Evolutionary conservation across 1,140 invertebrate genomes (phyloP), one percentile per base, ranked within the genome.

Genomic region (Lycorma delicatula): DNA sequence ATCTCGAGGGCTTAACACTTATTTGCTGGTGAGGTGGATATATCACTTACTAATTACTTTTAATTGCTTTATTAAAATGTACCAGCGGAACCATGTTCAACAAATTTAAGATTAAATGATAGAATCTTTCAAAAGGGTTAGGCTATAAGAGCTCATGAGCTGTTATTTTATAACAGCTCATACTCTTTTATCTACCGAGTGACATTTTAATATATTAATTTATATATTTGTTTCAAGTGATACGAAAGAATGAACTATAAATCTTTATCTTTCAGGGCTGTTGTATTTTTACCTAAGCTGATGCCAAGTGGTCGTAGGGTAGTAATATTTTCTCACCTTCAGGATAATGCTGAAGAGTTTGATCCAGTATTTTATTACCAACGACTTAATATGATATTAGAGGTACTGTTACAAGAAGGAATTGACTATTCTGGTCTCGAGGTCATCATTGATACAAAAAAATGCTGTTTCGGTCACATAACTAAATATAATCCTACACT

Each of bases 251-350:
- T 34, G n/a, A 9, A 34, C 9, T 9, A 9, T 34, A 34, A 9
- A 9, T 34, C n/a, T 9, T 34, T 34, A 11, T 59, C 20, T 56
- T 56, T 16, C 46, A 66, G 64, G 53, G 46, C 47, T 13, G 18
- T 63, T 11, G 27, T 52, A n/a, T 18, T 65, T 6, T 53, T 63
- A 11, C 64, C 63, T 1, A 58, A 60, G 26, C 49, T 64, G 34
- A 65, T 65, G 11, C 34, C 56, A 16, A 60, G 60, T 23, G 59
- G 61, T 2, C 46, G 59, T 16, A 31, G 63, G 16, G 63, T 69
- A 1, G 23, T 69, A 3, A 52, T 71, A 51, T 64, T 60, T 38
- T 60, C 63, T 18, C 64, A 69, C 54, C 59, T 58, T 5, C 56
- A 59, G 20, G 23, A 27, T 18, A 41, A 31, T 13, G 54, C 58